Evolutionary conservation across 2,797 vertebrate species (phyloP).

Genomic region (Mustela erminea): DNA sequence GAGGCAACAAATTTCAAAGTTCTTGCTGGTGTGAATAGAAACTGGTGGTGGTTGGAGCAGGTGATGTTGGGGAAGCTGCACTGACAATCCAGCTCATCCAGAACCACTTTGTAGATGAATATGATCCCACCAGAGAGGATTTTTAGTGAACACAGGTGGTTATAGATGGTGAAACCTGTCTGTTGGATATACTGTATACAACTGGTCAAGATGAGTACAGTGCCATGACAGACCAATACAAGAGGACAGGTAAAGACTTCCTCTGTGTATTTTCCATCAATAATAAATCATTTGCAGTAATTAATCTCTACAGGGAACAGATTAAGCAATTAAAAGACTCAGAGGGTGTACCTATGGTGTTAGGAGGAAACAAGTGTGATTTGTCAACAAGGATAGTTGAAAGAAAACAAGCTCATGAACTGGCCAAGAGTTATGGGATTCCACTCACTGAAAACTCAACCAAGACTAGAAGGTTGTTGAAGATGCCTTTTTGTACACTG

Average conservation of each 20-base stretch:
- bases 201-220: not conserved
- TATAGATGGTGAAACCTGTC: not conserved
- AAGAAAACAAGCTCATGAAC: conserved; percentile 93
- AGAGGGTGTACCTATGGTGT: conserved; percentile 92
- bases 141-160: not conserved
- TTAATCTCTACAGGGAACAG: conserved; percentile 88
- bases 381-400: conserved; percentile 93
- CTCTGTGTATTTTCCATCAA: not conserved
- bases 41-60: not conserved
- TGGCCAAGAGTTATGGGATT: conserved; percentile 94
- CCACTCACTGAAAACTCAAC: conserved; percentile 95
- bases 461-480: conserved; percentile 90
- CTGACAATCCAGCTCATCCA: not conserved
- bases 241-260: not conserved
- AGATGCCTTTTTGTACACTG: not conserved
- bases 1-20: not conserved
- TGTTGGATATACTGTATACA: not conserved
- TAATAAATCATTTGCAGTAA: not conserved
- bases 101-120: not conserved
- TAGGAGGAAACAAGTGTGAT: conserved; percentile 94
- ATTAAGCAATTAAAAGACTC: conserved; percentile 94
- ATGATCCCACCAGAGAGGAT: not conserved
- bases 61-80: not conserved
- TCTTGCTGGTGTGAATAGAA: not conserved
- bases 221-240: not conserved